Evolutionary conservation across 2,113 vertebrate genomes (phyloP).

Genomic region (Antechinus flavipes): DNA sequence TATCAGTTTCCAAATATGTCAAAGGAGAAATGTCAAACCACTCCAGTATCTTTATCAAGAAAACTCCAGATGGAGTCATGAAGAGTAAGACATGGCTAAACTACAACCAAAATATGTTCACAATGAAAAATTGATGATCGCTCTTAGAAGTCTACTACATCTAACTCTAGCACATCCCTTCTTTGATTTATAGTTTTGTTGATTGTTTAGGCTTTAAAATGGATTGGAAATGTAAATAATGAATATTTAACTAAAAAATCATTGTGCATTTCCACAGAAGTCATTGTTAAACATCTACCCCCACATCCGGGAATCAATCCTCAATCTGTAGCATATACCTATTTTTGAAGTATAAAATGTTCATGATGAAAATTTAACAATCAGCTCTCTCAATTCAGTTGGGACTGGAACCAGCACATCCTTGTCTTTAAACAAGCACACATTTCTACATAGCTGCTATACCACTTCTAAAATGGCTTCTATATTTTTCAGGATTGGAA

Average conservation of each 20-base stretch:
- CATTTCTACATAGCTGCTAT: not conserved
- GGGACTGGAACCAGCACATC: not conserved
- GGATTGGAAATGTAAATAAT: not conserved
- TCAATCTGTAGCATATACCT: not conserved
- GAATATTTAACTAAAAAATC: not conserved
- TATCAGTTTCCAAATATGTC: no score
- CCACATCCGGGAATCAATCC: not conserved
- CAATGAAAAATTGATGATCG: not conserved
- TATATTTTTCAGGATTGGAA: not conserved
- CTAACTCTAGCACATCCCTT: not conserved
- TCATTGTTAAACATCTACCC: not conserved
- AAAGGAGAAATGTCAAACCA: no score
- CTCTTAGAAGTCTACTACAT: not conserved
- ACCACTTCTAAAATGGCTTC: not conserved
- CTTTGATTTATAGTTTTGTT: not conserved
- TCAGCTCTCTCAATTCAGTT: not conserved
- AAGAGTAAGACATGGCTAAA: no score
- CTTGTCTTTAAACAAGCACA: not conserved
- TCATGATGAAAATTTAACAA: not conserved
- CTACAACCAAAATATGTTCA: not conserved
- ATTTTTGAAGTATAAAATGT: not conserved
- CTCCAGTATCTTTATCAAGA: no score
- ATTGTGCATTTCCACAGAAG: not conserved
- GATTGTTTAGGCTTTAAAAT: not conserved
- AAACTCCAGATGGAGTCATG: no score